Base-by-base conservation (phyloP, 2,113 vertebrate species). In the Cololabis saira region DNA sequence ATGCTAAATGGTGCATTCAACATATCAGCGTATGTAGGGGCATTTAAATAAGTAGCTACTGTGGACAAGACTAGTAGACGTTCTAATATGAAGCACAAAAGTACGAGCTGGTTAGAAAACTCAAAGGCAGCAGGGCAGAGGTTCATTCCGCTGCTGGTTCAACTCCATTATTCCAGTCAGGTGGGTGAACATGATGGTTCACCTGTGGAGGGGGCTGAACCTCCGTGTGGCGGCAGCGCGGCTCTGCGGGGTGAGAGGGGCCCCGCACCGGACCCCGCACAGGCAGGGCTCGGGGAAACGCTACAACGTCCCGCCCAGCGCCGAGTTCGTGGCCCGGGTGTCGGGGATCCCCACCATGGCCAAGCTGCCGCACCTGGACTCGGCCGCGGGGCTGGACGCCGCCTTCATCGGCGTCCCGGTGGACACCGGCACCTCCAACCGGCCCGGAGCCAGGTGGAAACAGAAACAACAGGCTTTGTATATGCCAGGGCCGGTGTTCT, bases 341-440 rank as follows among this genome's bases (percentile, higher is more conserved):
- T 95, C 84, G 1, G 96, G 97, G 12, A 40, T 97, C 68, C 92
- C 95, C 74, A 97, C 97, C 60, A 96, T 99, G 97, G 92, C 94
- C 84, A 94, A 86, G 17, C 60, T 99, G 1, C 97, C 96, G 0
- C 3, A 89, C 60, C 92, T 76, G 86, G 65, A 86, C 0, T 92
- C 93, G 0, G 87, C 93, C 0, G 91, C 93, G 40, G 97, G 97
- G 0, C 93, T 98, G 33, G 94, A 97, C 0, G 96, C 92, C 0
- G 96, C 95, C 4, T 98, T 98, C 0, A 19, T 98, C 0, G 97
- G 96, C 0, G 92, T 99, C 5, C 98, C 97, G 0, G 92, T 98
- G 0, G 98, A 99, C 59, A 95, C 79, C 0, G 97, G 96, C 17
- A 98, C 96, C 0, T 97, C 96, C 50, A 96, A 99, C 91, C 90